A percentile compares a stretch with the other conserved stretches of the same genome.
Conservation (phyloP, 2,797 vertebrate species). For the Molossus alvarezi region DNA sequence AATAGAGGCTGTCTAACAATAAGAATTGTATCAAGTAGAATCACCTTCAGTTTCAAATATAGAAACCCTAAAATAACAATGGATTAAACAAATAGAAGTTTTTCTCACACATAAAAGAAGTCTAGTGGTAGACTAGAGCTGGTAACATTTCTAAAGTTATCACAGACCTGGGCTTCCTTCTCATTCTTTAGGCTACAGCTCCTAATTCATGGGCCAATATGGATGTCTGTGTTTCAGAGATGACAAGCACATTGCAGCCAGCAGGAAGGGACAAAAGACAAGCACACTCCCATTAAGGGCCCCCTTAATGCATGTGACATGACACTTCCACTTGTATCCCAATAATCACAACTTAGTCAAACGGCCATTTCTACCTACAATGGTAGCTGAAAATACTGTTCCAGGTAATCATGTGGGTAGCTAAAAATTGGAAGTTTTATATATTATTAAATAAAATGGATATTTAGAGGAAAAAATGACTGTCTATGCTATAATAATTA, state of each 20-base stretch:
- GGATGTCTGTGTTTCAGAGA: not conserved
- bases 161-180: not conserved
- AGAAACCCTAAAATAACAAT: constrained; percentile 35
- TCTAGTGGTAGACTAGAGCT: not conserved
- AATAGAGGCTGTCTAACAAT: not conserved
- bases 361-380: not conserved
- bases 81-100: not conserved
- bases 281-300: not conserved
- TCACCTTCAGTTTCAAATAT: constrained; percentile 24
- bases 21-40: constrained; percentile 10
- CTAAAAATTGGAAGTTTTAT: not conserved
- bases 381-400: not conserved
- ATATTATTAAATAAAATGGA: not conserved
- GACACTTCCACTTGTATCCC: not conserved
- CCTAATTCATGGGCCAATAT: not conserved
- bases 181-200: not conserved
- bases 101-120: constrained; percentile 30
- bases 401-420: not conserved
- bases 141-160: not conserved
- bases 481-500: not conserved
- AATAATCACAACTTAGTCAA: not conserved
- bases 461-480: not conserved
- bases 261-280: not conserved
- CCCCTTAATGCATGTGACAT: not conserved
- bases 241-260: not conserved